Evolutionary conservation across 2,888 invertebrate species (phyloP), one percentile per base, ranked within the genome.

Genomic region (Seladonia tumulorum): DNA sequence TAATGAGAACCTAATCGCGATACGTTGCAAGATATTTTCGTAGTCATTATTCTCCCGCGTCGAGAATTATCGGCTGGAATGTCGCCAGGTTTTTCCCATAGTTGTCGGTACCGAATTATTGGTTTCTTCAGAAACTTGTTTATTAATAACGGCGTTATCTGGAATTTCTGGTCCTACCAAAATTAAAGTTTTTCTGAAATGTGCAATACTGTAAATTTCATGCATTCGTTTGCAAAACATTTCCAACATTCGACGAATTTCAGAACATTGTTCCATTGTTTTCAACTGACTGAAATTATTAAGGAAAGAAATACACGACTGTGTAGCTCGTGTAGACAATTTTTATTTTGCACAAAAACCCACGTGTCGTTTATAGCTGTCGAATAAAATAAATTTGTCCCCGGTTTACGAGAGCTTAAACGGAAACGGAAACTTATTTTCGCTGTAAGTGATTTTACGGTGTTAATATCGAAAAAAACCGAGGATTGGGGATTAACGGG

Each of bases 1-100:
- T 82, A 79, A 75, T 35, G 72, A 47, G 68, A 57, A 72, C 75
- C 66, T 84, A 76, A 83, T 79, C 75, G 47, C 83, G 71, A 53
- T 49, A 70, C 29, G 47, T 78, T 72, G 81, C 63, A 47, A 45
- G 68, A n/a, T 45, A 68, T 77, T 76, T 79, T 84, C 29, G 39
- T 57, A 57, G 47, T 60, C 57, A 49, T 83, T 72, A 71, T 45
- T n/a, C 63, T 47, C 29, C 7, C 22, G 14, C 25, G 16, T 8
- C 12, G 29, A 4, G 39, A 35, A 70, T 74, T 68, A 68, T 81
- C 22, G 29, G 73, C 25, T 25, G 60, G 60, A 63, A 63, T 25
- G 25, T 29, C 2, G 14, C 60, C 5, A 12, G 12, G n/a, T 4
- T 63, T 63, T 63, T 63, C 25, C 60, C 60, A 29, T 29, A 25